Evolutionary conservation across 1,140 invertebrate genomes (phyloP), one percentile per base, ranked within the genome.

Genomic region (Bombus pyrosoma): DNA sequence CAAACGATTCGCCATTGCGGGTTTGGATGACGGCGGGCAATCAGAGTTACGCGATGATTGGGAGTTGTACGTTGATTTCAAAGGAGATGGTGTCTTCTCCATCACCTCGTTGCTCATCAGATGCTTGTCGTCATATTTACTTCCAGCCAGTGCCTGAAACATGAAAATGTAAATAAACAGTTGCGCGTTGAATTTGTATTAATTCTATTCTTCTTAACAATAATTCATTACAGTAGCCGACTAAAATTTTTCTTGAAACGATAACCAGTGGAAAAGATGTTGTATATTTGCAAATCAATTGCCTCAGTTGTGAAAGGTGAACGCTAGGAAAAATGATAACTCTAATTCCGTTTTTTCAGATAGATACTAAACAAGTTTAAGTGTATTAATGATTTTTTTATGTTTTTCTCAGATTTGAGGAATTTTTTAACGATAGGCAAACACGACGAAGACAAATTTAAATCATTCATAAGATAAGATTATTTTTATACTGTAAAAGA

Each of bases 1-100:
- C 79, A 99, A 95, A 8, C 98, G 96, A 95, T 98, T 97, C 15
- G 98, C 98, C 97, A 98, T 98, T 34, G 97, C 96, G 87, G 98
- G 97, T 85, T 98, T 95, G 72, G 98, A 97, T 80, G 96, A 95
- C 43, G 96, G 95, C 76, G 96, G 95, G 91, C 97, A 98, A 86
- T 97, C 96, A 18, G 71, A 84, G 75, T 93, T 93, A 77, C 91
- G 89, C 57, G 92, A 86, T 64, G 90, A 83, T 89, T 94, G 91
- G 28, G 91, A 76, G 66, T 89, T 93, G 86, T 94, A 93, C 22
- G 91, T 90, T 43, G 92, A 89, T 87, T 94, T 93, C 66, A 90
- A 79, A 1, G 91, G 74, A 41, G 91, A 96, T 34, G 93, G 93
- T 75, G 96, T 95, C 85, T 96, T 96, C 87, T 97, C 96, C 73